These are phyloP conservation scores for Sebastes paucispinis DNA, from an alignment of 2,797 vertebrate species.

Conservation along the genomic window DNA sequence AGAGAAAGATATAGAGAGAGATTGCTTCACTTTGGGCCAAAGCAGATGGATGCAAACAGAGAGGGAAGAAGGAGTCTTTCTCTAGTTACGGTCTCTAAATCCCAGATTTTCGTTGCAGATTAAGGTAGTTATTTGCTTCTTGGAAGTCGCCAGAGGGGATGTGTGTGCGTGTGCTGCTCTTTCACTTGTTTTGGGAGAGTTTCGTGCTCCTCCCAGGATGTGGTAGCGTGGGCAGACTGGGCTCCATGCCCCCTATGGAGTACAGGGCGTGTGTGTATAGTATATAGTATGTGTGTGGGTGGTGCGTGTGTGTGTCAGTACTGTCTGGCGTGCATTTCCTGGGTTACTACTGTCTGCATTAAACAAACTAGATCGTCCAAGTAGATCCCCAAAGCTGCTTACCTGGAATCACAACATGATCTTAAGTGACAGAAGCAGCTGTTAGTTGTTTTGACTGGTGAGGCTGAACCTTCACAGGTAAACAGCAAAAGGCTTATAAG, in stretches of 20 bases:
- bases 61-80: slow-evolving; percentile 8
- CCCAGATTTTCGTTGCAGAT: slow-evolving; percentile 40
- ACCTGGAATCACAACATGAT: slow-evolving; percentile 10
- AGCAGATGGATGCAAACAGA: slow-evolving; percentile 51
- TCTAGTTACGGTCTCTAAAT: slow-evolving; percentile 22
- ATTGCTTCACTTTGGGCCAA: slow-evolving; percentile 45
- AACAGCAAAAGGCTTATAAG: neutral
- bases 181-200: slow-evolving; percentile 37
- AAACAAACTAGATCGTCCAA: neutral
- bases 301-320: neutral
- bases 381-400: slow-evolving; percentile 10
- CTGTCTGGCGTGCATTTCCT: neutral
- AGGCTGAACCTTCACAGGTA: neutral
- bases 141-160: slow-evolving; percentile 9
- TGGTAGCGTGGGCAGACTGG: slow-evolving; percentile 63
- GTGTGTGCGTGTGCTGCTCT: slow-evolving; percentile 19
- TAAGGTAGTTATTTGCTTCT: slow-evolving; percentile 31
- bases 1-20: slow-evolving; percentile 36
- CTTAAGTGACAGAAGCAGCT: slow-evolving; percentile 19
- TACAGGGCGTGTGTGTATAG: neutral
- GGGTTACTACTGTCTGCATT: slow-evolving; percentile 4
- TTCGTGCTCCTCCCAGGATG: slow-evolving; percentile 66
- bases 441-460: slow-evolving; percentile 14
- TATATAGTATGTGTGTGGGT: neutral
- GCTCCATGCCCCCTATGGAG: slow-evolving; percentile 39